Conservation (phyloP, 1,140 invertebrate species). For the Hylaeus anthracinus region DNA sequence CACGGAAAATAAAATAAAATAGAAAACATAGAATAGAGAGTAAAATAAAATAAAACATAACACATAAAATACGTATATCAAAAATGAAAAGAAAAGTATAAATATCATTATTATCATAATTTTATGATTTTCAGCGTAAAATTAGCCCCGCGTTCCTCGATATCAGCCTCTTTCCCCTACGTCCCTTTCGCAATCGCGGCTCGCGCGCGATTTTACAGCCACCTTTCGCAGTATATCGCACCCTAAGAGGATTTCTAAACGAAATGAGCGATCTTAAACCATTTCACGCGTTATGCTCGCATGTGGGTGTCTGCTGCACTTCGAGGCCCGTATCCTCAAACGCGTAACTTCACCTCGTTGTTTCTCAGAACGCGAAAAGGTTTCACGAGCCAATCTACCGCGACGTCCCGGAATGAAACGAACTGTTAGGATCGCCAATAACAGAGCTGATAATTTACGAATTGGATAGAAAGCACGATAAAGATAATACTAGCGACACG, state of each 20-base stretch:
- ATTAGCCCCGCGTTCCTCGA: neutral
- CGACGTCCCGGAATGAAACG: neutral
- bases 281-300: neutral
- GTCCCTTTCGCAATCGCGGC: constrained; percentile 10
- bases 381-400: neutral
- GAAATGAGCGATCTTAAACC: neutral
- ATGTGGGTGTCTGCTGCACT: neutral
- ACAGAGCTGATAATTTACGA: neutral
- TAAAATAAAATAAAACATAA: too few species aligned
- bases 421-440: neutral
- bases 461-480: neutral
- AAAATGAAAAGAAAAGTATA: too few species aligned
- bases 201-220: constrained; percentile 4
- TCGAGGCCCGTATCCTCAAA: neutral
- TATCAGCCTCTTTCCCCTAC: constrained; percentile 1
- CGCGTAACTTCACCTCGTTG: neutral
- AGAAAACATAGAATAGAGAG: too few species aligned
- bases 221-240: neutral
- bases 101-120: neutral
- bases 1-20: too few species aligned
- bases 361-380: neutral
- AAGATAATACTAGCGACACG: neutral
- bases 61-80: too few species aligned
- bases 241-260: neutral
- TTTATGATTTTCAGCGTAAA: too few species aligned